Conservation (phyloP, 2,888 invertebrate species). For the Nomada hirtipes region DNA sequence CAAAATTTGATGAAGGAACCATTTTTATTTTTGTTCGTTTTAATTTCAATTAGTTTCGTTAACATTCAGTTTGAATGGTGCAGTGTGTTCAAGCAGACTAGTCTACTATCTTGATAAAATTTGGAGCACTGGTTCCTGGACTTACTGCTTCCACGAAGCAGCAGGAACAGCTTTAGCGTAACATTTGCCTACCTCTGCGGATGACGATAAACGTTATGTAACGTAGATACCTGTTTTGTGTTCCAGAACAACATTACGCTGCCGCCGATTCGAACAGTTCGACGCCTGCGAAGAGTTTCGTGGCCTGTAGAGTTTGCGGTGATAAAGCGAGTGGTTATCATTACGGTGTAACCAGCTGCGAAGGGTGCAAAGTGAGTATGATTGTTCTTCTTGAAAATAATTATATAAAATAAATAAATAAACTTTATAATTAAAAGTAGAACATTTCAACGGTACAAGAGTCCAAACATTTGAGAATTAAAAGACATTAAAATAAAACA, state of each 20-base stretch:
- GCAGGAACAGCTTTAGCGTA: not conserved
- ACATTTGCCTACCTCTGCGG: conserved; percentile 25
- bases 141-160: not conserved
- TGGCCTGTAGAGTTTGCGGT: conserved; percentile 98
- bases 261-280: conserved; percentile 92
- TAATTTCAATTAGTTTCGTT: no score
- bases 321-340: conserved; percentile 98
- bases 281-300: conserved; percentile 93
- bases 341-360: conserved; percentile 99
- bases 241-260: conserved; percentile 90
- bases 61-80: no score
- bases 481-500: not conserved
- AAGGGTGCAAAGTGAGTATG: conserved; percentile 96
- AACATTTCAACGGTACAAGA: no score
- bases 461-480: not conserved
- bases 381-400: not conserved
- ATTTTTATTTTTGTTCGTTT: no score
- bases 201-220: conserved; percentile 34
- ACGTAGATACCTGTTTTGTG: conserved; percentile 55
- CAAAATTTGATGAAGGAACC: not conserved
- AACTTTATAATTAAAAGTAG: no score
- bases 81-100: no score
- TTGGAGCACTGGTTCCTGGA: not conserved
- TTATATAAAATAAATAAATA: no score
- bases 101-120: no score